phyloP scores from a whole-genome alignment of 37 sponge, comb jelly and placozoan species.

The Bolinopsis microptera region DNA sequence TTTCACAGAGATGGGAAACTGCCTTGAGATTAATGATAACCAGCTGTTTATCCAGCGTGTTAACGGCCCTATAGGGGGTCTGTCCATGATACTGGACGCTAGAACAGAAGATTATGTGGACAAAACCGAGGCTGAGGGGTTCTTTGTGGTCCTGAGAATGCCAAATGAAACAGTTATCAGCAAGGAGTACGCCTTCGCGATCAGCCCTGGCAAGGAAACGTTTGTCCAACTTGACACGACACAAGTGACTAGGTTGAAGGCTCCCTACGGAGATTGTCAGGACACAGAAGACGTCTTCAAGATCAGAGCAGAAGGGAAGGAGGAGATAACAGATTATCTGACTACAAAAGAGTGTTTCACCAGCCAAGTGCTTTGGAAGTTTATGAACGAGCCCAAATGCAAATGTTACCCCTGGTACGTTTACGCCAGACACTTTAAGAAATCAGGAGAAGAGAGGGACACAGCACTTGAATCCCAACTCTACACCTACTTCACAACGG shows the following conservation, averaged over 20 bases:
- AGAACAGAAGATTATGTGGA: not conserved
- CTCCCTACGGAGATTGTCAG: not conserved
- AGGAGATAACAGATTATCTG: not conserved
- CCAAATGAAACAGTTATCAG: not conserved
- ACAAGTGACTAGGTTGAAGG: not conserved
- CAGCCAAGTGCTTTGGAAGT: not conserved
- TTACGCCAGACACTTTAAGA: not conserved
- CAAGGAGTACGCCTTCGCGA: slow-evolving; percentile 19
- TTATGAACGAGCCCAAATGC: not conserved
- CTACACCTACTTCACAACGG: not conserved
- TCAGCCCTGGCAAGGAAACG: not conserved
- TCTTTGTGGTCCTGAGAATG: slow-evolving; percentile 4
- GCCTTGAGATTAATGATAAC: slow-evolving; percentile 49
- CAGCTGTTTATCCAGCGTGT: not conserved
- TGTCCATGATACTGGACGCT: not conserved
- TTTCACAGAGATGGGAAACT: slow-evolving; percentile 26
- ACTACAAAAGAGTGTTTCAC: not conserved
- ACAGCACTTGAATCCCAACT: not conserved
- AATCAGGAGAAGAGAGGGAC: not conserved
- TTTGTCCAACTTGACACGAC: not conserved
- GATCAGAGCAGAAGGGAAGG: not conserved
- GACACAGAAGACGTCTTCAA: not conserved
- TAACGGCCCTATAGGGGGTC: slow-evolving; percentile 12
- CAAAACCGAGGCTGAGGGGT: not conserved
- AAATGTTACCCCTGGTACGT: slow-evolving; percentile 42